Evolutionary conservation across 1,140 invertebrate species (phyloP), one percentile per base, ranked within the genome.

Genomic region (Homarus americanus): DNA sequence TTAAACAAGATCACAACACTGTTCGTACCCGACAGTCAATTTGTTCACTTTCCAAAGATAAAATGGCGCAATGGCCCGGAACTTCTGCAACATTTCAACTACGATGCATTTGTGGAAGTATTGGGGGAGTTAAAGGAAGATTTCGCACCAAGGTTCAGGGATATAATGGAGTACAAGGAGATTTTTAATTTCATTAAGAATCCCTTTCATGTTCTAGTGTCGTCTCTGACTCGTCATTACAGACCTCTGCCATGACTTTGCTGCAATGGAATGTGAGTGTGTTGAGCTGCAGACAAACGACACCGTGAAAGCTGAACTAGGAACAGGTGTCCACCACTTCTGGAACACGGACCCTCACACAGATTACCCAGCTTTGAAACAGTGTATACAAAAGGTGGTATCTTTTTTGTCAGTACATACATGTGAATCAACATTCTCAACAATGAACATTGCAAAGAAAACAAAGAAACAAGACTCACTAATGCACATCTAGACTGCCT

Each of bases 361-460:
- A 72, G 5, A 5, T 15, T 72, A 38, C 40, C 17, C 82, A 49
- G 38, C 17, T 2, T 69, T n/a, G n/a, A n/a, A n/a, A n/a, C n/a
- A n/a, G n/a, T n/a, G n/a, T n/a, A n/a, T n/a, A n/a, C n/a, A n/a
- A n/a, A n/a, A n/a, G n/a, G n/a, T n/a, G n/a, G n/a, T n/a, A n/a
- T n/a, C n/a, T n/a, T n/a, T n/a, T n/a, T n/a, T n/a, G n/a, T n/a
- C n/a, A n/a, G n/a, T n/a, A n/a, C n/a, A n/a, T n/a, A n/a, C n/a
- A n/a, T n/a, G n/a, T n/a, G n/a, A n/a, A n/a, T n/a, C n/a, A n/a
- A n/a, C n/a, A n/a, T n/a, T n/a, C n/a, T n/a, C n/a, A n/a, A n/a
- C n/a, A n/a, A n/a, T 69, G 82, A 84, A 84, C 82, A 84, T 72
- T 84, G 58, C 58, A 40, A 85, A 73, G 69, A 85, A 38, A 34